Percentiles rank a stretch among this genome's conserved stretches.
These are phyloP conservation scores for Empidonax alnorum DNA, from an alignment of 2,113 vertebrate genomes.

Conservation along the genomic window DNA sequence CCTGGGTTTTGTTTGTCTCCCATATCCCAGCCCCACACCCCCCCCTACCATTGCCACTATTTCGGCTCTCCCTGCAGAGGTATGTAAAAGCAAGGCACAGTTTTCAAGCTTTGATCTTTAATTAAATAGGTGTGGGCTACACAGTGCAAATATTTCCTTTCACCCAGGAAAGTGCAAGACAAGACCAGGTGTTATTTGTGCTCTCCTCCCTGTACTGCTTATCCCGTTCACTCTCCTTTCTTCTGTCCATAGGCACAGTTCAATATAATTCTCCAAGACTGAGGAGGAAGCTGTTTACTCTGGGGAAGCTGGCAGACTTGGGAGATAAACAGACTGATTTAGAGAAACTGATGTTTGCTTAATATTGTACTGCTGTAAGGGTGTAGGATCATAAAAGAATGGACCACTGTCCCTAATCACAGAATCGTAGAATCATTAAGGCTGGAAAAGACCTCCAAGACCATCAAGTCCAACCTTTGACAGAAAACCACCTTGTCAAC, in stretches of 20 bases:
- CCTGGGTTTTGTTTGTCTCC: background rate
- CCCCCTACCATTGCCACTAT: fast-evolving
- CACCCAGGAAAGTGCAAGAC: background rate
- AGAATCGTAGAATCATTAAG: background rate
- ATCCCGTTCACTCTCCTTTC: fast-evolving
- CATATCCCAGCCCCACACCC: fast-evolving
- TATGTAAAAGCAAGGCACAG: background rate
- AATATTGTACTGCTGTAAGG: background rate
- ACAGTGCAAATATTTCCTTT: constrained; percentile 14
- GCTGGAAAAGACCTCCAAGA: background rate
- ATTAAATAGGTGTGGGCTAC: constrained; percentile 13
- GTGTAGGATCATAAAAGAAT: background rate
- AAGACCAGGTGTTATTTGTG: background rate
- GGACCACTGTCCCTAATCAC: background rate
- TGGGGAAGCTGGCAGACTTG: background rate
- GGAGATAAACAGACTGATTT: background rate
- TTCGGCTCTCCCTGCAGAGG: background rate
- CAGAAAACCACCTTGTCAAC: background rate
- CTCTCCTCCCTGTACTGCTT: background rate
- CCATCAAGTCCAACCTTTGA: background rate
- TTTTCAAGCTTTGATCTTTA: constrained; percentile 23
- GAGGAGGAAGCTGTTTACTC: background rate
- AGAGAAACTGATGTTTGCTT: background rate
- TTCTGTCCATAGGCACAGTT: background rate
- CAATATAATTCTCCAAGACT: background rate